Percentiles rank a stretch among this genome's conserved stretches.
Evolutionary conservation across 2,113 vertebrate species (phyloP).

Genomic region (Isurus oxyrinchus): DNA sequence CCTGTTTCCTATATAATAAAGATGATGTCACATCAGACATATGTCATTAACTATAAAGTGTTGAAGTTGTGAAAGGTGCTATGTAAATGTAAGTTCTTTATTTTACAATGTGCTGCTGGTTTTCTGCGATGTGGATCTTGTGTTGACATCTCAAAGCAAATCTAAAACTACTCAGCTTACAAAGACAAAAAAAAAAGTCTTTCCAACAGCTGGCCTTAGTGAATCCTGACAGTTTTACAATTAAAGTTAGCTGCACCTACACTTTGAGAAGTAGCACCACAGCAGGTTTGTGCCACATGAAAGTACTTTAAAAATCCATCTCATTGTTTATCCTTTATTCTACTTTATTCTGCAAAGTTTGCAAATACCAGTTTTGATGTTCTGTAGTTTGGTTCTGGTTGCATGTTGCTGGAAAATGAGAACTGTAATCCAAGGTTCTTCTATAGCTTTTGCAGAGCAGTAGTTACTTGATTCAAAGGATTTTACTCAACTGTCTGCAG

Average conservation of each 20-base stretch:
- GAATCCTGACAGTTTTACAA: background rate
- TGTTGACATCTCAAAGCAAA: background rate
- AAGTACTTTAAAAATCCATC: background rate
- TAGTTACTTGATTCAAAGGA: background rate
- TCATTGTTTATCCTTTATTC: background rate
- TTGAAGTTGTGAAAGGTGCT: background rate
- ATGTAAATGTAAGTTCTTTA: background rate
- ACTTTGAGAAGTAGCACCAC: background rate
- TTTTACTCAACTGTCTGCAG: background rate
- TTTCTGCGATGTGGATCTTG: background rate
- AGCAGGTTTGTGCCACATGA: background rate
- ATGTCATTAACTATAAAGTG: background rate
- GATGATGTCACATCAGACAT: background rate
- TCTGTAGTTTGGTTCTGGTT: background rate
- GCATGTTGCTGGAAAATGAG: background rate
- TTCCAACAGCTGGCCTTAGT: background rate
- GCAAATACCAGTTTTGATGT: background rate
- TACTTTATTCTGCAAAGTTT: background rate
- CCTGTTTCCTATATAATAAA: background rate
- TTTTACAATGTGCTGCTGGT: background rate
- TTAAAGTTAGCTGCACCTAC: background rate
- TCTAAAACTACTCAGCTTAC: background rate
- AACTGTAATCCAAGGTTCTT: background rate
- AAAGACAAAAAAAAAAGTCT: background rate
- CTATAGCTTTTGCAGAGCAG: background rate